phyloP scores from a whole-genome alignment of 37 sponge, comb jelly and placozoan species.

The Chondrilla cf. caribensis region DNA sequence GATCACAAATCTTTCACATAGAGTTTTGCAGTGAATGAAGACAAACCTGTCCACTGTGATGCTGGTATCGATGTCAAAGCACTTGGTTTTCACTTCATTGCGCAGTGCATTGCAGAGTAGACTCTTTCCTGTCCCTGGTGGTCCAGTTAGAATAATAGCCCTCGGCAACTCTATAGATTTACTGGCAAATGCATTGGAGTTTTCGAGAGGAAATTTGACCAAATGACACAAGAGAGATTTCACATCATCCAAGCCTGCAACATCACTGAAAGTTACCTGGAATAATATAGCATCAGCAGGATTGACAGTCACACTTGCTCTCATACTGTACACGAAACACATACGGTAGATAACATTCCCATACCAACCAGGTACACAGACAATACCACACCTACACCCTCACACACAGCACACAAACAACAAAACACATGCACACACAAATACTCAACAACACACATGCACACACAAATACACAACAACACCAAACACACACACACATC shows the following conservation, averaged over 20 bases:
- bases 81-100: background rate
- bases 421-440: too few species aligned
- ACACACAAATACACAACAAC: too few species aligned
- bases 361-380: too few species aligned
- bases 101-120: slow-evolving; percentile 22
- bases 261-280: background rate
- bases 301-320: background rate
- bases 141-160: slow-evolving; percentile 31
- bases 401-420: too few species aligned
- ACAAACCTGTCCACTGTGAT: slow-evolving; percentile 9
- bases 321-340: too few species aligned
- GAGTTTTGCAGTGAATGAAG: too few species aligned
- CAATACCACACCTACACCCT: too few species aligned
- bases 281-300: background rate
- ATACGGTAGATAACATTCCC: too few species aligned
- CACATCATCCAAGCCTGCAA: slow-evolving; percentile 25
- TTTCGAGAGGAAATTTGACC: slow-evolving; percentile 11
- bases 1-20: too few species aligned
- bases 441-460: too few species aligned
- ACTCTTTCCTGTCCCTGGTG: slow-evolving; percentile 34
- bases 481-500: too few species aligned
- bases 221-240: background rate
- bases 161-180: slow-evolving; percentile 27
- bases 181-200: slow-evolving; percentile 1
- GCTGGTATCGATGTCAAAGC: background rate